phyloP scores from a whole-genome alignment of 2,888 invertebrate genomes.

The Anthrax anthrax region DNA sequence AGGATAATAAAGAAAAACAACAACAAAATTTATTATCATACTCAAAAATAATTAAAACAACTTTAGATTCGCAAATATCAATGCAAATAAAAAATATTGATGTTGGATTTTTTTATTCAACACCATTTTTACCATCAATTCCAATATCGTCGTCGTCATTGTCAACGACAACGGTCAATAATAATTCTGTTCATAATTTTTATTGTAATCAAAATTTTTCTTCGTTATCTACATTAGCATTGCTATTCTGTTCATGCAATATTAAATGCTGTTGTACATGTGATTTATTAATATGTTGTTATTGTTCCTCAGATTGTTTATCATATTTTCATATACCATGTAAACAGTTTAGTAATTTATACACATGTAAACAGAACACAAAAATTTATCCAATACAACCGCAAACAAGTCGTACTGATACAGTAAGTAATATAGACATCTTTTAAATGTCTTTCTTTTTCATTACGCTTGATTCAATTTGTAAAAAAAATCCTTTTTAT shows the following conservation, averaged over 20 bases:
- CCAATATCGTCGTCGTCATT: too few species aligned
- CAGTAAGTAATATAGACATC: constrained; percentile 9
- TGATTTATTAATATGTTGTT: constrained; percentile 12
- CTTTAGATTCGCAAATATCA: not conserved
- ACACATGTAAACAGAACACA: constrained; percentile 11
- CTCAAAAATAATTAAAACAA: too few species aligned
- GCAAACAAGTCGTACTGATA: constrained; percentile 10
- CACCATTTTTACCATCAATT: not conserved
- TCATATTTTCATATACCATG: constrained; percentile 16
- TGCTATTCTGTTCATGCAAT: constrained; percentile 5
- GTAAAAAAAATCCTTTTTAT: not conserved
- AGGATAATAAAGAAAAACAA: too few species aligned
- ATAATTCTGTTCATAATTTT: not conserved
- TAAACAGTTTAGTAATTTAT: constrained; percentile 11
- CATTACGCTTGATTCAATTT: constrained; percentile 24
- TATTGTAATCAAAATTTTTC: not conserved
- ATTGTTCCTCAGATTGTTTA: constrained; percentile 16
- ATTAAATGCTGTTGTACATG: constrained; percentile 13
- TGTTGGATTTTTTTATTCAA: too few species aligned
- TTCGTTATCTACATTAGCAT: not conserved
- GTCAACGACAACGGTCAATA: not conserved
- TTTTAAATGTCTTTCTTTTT: constrained; percentile 1
- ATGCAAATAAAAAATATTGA: not conserved
- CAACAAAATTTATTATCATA: too few species aligned
- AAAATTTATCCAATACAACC: constrained; percentile 7